Base-by-base conservation (phyloP, 2,888 invertebrate species). In the Kuschelorhynchus macadamiae region DNA sequence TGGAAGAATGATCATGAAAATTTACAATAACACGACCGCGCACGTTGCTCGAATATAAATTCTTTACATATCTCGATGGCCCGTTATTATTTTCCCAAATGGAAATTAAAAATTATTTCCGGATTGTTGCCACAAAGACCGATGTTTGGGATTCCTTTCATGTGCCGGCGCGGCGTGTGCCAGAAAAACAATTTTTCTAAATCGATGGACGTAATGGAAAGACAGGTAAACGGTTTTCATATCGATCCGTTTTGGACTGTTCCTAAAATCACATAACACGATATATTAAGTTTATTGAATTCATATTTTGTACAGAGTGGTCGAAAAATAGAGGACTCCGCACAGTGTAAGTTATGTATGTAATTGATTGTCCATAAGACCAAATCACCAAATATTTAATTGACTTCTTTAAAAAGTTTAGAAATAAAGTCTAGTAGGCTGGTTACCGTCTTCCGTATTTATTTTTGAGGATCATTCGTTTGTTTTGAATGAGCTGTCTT, bases 71-170 rank as follows among this genome's bases (percentile, higher is more conserved):
- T 79, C 80, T 80, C 67, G 67, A 63, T 65, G 73, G 64, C 60
- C 77, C 74, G 78, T 81, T 81, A 80, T 80, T 80, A 80, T 81
- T 81, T 81, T 72, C 72, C 79, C 79, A 80, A 81, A 82, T 81
- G 80, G 79, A 81, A 82, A 81, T 82, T 81, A 81, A 81, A 81
- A 80, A 82, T 82, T 82, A 78, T 74, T 81, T 80, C 80, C 81
- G 71, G 78, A 76, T 71, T 72, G 73, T 76, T 78, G 76, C 76
- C 80, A 76, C 74, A 76, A 76, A 63, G 64, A 44, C 44, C 62
- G 55, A 64, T 56, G 56, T 60, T 41, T 67, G 49, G 64, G 21
- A 52, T 70, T 52, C 52, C 55, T 62, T 62, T 66, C 55, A 47
- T 64, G 25, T 55, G 36, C 21, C 21, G 12, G 32, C 18, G n/a